Conservation (phyloP, 2,113 vertebrate species). For the Boulengeromyrus knoepffleri region DNA sequence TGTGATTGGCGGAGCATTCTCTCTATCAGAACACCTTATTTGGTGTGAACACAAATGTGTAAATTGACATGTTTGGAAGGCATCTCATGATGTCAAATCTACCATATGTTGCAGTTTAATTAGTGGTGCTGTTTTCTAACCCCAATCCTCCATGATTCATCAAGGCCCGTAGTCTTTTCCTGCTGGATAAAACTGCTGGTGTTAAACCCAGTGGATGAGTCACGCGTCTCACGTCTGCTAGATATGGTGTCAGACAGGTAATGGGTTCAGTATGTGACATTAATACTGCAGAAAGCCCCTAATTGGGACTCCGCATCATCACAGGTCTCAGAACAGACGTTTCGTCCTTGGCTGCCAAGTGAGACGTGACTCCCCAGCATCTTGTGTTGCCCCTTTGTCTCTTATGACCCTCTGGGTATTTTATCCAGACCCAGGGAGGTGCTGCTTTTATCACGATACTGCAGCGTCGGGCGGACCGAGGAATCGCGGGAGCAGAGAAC, state of each 20-base stretch:
- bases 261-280: neutral
- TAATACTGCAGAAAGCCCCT: neutral
- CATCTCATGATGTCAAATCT: neutral
- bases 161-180: neutral
- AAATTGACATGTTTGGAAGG: neutral
- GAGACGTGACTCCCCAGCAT: neutral
- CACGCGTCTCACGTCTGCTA: neutral
- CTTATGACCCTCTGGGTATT: neutral
- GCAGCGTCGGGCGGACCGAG: neutral
- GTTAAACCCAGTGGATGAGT: constrained; percentile 12
- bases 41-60: neutral
- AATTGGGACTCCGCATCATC: neutral
- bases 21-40: neutral
- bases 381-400: neutral
- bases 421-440: neutral
- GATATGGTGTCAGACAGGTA: neutral
- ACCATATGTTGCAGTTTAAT: neutral
- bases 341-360: neutral
- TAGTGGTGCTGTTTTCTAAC: neutral
- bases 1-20: neutral
- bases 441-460: neutral
- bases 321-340: neutral
- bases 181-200: neutral
- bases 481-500: no score
- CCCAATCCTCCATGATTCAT: neutral